These are phyloP conservation scores for Busseola fusca DNA, from an alignment of 2,888 invertebrate species.

Conservation along the genomic window DNA sequence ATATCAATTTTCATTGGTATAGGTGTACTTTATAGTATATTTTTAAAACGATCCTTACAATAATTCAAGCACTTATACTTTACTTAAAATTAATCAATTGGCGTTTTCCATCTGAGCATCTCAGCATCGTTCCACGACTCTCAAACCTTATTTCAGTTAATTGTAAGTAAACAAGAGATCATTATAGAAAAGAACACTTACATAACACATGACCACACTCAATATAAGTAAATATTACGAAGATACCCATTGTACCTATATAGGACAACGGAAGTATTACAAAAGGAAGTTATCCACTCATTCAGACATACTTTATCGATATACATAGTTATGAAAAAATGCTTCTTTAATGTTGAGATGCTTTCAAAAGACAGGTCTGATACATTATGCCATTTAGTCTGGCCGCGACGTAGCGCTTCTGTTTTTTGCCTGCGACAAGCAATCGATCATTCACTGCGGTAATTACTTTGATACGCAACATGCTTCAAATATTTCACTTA, in stretches of 20 bases:
- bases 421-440: constrained; percentile 47
- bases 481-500: constrained; percentile 37
- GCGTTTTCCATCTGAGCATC: constrained; percentile 85
- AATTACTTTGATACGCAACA: constrained; percentile 42
- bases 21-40: constrained; percentile 75
- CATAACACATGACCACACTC: constrained; percentile 81
- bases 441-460: constrained; percentile 32
- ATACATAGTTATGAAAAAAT: constrained; percentile 67
- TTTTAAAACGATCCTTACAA: constrained; percentile 78
- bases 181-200: constrained; percentile 76
- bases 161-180: constrained; percentile 88
- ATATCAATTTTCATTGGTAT: constrained; percentile 82
- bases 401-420: constrained; percentile 13
- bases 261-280: constrained; percentile 71
- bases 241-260: constrained; percentile 74
- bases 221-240: constrained; percentile 74
- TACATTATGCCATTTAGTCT: constrained; percentile 32
- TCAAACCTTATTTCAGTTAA: constrained; percentile 82
- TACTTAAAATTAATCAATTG: constrained; percentile 83
- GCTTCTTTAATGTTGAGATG: constrained; percentile 66
- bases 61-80: constrained; percentile 82
- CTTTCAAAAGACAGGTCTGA: constrained; percentile 63
- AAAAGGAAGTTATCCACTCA: constrained; percentile 76
- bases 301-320: constrained; percentile 77
- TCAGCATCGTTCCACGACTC: constrained; percentile 67